Conservation (phyloP, 2,888 invertebrate genomes). For the Cryptocheilus praepositus region DNA sequence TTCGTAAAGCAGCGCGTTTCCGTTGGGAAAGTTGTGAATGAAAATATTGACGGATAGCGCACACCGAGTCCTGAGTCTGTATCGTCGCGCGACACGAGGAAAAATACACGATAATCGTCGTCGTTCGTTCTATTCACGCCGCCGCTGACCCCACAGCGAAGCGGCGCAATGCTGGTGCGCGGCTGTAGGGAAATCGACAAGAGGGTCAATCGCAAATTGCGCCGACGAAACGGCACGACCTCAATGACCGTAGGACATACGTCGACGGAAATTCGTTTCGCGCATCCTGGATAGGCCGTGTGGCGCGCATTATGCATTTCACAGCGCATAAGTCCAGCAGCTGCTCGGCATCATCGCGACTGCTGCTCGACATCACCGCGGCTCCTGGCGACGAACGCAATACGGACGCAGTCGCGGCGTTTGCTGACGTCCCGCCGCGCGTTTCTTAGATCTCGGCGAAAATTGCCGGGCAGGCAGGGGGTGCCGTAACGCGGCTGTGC, state of each 20-base stretch:
- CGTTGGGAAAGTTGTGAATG: conserved; percentile 60
- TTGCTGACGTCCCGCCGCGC: conserved; percentile 6
- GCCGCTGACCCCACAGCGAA: background rate
- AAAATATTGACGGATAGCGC: conserved; percentile 59
- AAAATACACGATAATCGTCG: conserved; percentile 47
- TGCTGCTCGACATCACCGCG: background rate
- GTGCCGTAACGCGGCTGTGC: too few relatives aligned
- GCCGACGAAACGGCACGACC: conserved; percentile 6
- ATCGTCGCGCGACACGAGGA: conserved; percentile 30
- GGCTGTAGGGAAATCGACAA: too few relatives aligned
- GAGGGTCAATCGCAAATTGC: too few relatives aligned
- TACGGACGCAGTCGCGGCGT: background rate
- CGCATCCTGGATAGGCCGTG: conserved; percentile 52
- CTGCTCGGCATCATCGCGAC: conserved; percentile 41
- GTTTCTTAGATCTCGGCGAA: background rate
- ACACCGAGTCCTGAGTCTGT: conserved; percentile 37
- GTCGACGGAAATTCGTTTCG: conserved; percentile 53
- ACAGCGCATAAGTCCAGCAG: conserved; percentile 70
- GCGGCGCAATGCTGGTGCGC: too few relatives aligned
- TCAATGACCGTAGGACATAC: conserved; percentile 38
- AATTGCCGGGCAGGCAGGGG: background rate
- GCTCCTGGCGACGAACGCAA: conserved; percentile 39
- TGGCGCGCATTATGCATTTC: conserved; percentile 68
- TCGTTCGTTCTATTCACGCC: conserved; percentile 14
- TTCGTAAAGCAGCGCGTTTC: conserved; percentile 43